phyloP scores from a whole-genome alignment of 2,888 invertebrate species.

The Scotopteryx bipunctaria region DNA sequence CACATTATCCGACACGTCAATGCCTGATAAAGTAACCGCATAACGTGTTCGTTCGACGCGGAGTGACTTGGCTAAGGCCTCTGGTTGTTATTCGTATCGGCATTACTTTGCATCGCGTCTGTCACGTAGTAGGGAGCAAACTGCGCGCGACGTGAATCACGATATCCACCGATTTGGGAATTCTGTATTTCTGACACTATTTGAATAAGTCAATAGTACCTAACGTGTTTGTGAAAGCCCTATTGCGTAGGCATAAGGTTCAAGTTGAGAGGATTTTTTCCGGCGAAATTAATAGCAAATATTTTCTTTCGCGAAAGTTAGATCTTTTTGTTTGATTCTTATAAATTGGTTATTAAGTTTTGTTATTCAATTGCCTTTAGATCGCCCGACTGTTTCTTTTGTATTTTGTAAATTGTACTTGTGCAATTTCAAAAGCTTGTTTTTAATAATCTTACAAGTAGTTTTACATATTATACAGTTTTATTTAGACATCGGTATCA shows the following conservation, averaged over 20 bases:
- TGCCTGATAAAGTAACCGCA: too few species aligned
- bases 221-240: neutral
- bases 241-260: slow-evolving; percentile 3
- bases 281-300: neutral
- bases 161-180: slow-evolving; percentile 21
- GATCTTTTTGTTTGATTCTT: neutral
- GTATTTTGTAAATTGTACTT: too few species aligned
- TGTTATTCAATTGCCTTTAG: too few species aligned
- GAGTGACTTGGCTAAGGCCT: too few species aligned
- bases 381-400: too few species aligned
- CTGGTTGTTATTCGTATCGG: slow-evolving; percentile 18
- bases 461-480: too few species aligned
- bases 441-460: too few species aligned
- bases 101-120: slow-evolving; percentile 8
- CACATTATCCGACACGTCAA: too few species aligned
- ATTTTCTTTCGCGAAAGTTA: neutral
- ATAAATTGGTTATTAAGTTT: neutral
- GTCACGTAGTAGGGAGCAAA: slow-evolving; percentile 23
- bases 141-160: slow-evolving; percentile 20
- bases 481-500: too few species aligned
- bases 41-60: too few species aligned
- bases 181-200: slow-evolving; percentile 17
- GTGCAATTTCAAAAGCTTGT: too few species aligned
- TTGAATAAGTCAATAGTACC: slow-evolving; percentile 16
- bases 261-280: neutral